These are phyloP conservation scores for Leptopilina boulardi DNA, from an alignment of 1,140 invertebrate species.

Conservation along the genomic window DNA sequence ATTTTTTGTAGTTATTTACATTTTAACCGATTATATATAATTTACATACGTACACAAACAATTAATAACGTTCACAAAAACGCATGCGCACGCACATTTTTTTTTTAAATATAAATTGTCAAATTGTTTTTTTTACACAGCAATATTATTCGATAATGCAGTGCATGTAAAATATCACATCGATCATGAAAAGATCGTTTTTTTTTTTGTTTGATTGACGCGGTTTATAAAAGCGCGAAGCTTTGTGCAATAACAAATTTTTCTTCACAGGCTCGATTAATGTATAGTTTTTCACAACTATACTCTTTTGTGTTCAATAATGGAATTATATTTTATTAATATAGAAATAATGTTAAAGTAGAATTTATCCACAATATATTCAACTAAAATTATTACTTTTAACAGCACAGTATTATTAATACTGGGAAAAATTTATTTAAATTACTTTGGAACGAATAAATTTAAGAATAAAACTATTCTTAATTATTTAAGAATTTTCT, in stretches of 20 bases:
- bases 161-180: conserved; percentile 47
- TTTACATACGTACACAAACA: conserved; percentile 16
- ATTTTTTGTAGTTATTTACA: conserved; percentile 17
- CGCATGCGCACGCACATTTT: neutral
- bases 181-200: conserved; percentile 24
- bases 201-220: conserved; percentile 9
- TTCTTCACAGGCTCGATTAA: neutral
- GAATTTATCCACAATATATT: too few relatives aligned
- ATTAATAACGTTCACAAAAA: neutral
- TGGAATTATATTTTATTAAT: too few relatives aligned
- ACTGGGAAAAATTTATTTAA: neutral
- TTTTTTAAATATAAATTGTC: neutral
- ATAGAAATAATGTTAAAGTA: too few relatives aligned
- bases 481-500: neutral
- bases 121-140: conserved; percentile 39
- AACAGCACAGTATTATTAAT: neutral
- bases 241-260: conserved; percentile 37
- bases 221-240: conserved; percentile 35
- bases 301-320: too few relatives aligned
- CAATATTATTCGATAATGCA: conserved; percentile 35
- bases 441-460: neutral
- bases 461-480: neutral
- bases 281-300: too few relatives aligned
- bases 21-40: conserved; percentile 11
- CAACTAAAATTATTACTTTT: neutral